Evolutionary conservation across 2,888 invertebrate species (phyloP), one percentile per base, ranked within the genome.

Genomic region (Folsomia manolachei): DNA sequence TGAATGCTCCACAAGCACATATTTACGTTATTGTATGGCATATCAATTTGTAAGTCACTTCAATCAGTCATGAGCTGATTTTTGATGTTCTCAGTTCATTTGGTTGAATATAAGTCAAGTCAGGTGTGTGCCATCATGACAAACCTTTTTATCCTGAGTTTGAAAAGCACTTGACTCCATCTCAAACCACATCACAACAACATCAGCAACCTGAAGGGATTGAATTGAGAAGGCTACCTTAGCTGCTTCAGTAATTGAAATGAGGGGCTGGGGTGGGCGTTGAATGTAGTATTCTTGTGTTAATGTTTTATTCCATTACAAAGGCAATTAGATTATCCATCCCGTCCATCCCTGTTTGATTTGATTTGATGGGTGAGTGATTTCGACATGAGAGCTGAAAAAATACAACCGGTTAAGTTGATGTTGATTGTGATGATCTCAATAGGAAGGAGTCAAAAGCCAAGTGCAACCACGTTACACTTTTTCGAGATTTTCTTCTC

Each of bases 241-340:
- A n/a, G n/a, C n/a, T n/a, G n/a, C 39, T 39, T 4, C 14, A 39
- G n/a, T 63, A 63, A 63, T 63, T 63, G 63, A 63, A 63, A 27
- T 63, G 63, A 63, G 63, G n/a, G 26, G 62, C n/a, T 24, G 25
- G 27, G 63, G 63, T 63, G 63, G 63, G 63, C 63, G 63, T 63
- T 14, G 1, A 63, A 2, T 14, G 56, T 56, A 27, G 63, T 25
- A 62, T 62, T 24, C 62, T 19, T 62, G 62, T 39, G 39, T 39
- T 39, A 39, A 39, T 39, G 39, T 27, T 63, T 63, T 27, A 63
- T 63, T 63, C 26, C 27, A 27, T 27, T 63, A 63, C 27, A 56
- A 56, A 56, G 56, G 56, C 39, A 14, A 39, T 39, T 39, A 14
- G 39, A 39, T n/a, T n/a, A n/a, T n/a, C n/a, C n/a, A n/a, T n/a